Conservation (phyloP, 2,113 vertebrate species). For the Neolamprologus hecqui region DNA sequence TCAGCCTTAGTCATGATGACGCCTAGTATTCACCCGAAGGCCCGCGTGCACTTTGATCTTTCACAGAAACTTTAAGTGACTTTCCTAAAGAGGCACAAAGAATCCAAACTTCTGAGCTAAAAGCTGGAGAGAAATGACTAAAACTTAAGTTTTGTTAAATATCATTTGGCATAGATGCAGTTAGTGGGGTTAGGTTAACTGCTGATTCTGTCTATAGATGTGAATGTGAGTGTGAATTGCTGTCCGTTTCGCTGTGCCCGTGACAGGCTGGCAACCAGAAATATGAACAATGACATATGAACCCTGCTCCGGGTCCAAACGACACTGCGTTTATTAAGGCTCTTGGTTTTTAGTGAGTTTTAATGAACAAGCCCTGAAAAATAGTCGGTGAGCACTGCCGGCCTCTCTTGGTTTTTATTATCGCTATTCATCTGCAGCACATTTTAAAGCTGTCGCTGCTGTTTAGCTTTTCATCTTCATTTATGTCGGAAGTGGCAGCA, state of each 20-base stretch:
- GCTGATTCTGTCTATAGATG: neutral
- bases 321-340: neutral
- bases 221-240: neutral
- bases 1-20: neutral
- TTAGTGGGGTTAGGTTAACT: rapidly evolving
- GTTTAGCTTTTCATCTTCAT: neutral
- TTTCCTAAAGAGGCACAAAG: neutral
- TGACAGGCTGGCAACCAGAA: neutral
- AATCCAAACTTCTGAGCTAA: neutral
- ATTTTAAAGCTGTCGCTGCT: neutral
- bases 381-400: neutral
- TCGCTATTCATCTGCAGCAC: neutral
- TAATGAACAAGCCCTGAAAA: neutral
- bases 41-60: neutral
- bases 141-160: neutral
- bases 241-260: rapidly evolving
- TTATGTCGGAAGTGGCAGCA: neutral
- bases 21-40: neutral
- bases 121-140: neutral
- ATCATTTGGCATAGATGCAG: neutral
- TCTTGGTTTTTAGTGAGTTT: neutral
- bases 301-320: neutral
- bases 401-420: neutral
- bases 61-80: neutral
- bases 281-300: neutral